Evolutionary conservation across 2,797 vertebrate species (phyloP), one percentile per base, ranked within the genome.

Genomic region (Typhlichthys eigenmanni): DNA sequence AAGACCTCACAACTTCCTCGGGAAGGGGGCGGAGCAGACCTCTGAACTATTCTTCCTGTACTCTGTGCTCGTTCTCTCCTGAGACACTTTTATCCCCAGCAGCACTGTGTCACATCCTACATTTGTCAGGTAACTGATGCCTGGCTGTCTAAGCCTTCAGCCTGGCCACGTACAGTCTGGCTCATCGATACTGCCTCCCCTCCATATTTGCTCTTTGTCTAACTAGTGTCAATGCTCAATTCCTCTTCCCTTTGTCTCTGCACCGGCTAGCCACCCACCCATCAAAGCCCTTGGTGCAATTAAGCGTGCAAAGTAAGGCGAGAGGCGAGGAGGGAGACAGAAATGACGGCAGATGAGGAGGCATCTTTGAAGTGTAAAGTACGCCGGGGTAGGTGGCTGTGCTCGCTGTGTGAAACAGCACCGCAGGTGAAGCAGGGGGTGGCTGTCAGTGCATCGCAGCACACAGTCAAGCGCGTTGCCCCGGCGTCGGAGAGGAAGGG

Each of bases 281-380:
- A 88, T 88, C 85, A 90, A 90, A 91, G 86, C 84, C 78, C 70
- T 78, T 69, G 76, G 85, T 83, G 88, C 88, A 91, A 91, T 92
- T 91, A 88, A 74, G 73, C 16, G 49, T 75, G 66, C 52, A 85
- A 90, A 88, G 81, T 55, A 50, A 74, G 69, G 80, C 69, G 6
- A 68, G 71, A 54, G 74, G 54, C 14, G 47, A 1, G 14, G 24
- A 9, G 14, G 13, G 3, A 13, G 17, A 45, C 46, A 53, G 67
- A 69, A 72, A 43, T 85, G 86, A 80, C 80, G 75, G 62, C 64
- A 64, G 68, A 71, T 54, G 38, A 57, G 64, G 61, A 57, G 64
- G 61, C 77, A 81, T 80, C 88, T 91, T 91, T 92, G 88, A 92
- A 87, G 85, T 89, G 86, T 77, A 88, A 87, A 89, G 75, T 60